Conservation (phyloP, 2,797 vertebrate genomes). For the Uromys caudimaculatus region DNA sequence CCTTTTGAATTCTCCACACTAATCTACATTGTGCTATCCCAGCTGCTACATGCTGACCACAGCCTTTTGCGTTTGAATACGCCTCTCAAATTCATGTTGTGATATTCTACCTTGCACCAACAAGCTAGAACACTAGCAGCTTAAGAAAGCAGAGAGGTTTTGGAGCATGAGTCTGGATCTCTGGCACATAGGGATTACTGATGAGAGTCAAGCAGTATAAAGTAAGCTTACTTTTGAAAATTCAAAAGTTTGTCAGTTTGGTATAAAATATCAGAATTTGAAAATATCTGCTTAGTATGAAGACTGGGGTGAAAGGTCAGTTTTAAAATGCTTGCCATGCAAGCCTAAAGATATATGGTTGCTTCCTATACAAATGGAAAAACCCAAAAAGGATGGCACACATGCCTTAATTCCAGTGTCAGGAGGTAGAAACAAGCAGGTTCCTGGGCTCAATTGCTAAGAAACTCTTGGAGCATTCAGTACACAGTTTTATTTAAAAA, state of each 20-base stretch:
- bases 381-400: neutral
- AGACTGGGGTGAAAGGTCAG: neutral
- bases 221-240: slow-evolving; percentile 28
- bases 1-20: neutral
- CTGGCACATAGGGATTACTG: neutral
- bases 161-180: neutral
- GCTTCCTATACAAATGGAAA: neutral
- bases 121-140: neutral
- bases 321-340: neutral
- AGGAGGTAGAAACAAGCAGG: neutral
- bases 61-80: neutral
- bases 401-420: neutral
- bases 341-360: neutral
- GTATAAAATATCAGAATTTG: neutral
- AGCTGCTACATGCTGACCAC: neutral
- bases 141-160: neutral
- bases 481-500: neutral
- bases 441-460: neutral
- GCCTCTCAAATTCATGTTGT: neutral
- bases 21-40: neutral
- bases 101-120: neutral
- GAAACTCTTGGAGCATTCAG: neutral
- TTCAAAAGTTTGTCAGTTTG: neutral
- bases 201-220: neutral
- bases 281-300: neutral